Conservation (phyloP, 1,140 invertebrate genomes). For the Aradophagus sp. region DNA sequence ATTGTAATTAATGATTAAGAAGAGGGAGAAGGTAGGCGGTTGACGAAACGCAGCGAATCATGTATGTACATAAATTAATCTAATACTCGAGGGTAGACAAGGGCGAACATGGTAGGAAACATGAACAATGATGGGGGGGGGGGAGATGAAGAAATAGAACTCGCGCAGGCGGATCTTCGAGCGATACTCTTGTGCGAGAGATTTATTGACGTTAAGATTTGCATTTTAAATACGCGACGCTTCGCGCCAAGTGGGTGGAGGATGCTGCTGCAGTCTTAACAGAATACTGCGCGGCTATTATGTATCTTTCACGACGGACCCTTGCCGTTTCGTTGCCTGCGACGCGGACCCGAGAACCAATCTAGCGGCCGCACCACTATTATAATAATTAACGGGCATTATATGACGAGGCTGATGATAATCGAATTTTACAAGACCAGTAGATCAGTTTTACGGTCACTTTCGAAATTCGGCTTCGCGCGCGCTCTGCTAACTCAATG, state of each 20-base stretch:
- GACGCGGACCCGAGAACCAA: slow-evolving; percentile 21
- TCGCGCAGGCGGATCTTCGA: slow-evolving; percentile 39
- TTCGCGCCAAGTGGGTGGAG: slow-evolving; percentile 58
- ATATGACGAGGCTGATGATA: slow-evolving; percentile 39
- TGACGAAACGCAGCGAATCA: slow-evolving; percentile 25
- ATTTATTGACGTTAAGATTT: slow-evolving; percentile 68
- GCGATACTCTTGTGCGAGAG: slow-evolving; percentile 59
- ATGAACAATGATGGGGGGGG: slow-evolving; percentile 24
- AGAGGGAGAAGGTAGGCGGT: not conserved
- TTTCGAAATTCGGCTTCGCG: no score
- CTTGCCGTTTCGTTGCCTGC: slow-evolving; percentile 18
- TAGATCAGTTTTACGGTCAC: not conserved
- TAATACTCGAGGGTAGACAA: slow-evolving; percentile 18
- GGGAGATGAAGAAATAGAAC: slow-evolving; percentile 39
- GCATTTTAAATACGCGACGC: slow-evolving; percentile 68
- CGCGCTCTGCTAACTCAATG: no score
- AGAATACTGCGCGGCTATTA: slow-evolving; percentile 59
- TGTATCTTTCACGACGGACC: slow-evolving; percentile 42
- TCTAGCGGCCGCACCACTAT: slow-evolving; percentile 22
- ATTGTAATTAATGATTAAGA: slow-evolving; percentile 8
- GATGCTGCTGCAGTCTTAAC: slow-evolving; percentile 57
- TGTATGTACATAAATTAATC: slow-evolving; percentile 42
- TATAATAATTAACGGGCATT: slow-evolving; percentile 58
- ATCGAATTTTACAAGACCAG: slow-evolving; percentile 10
- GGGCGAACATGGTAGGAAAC: slow-evolving; percentile 23